Evolutionary conservation across 2,888 invertebrate genomes (phyloP), one percentile per base, ranked within the genome.

Genomic region (Cephus pygmeus): DNA sequence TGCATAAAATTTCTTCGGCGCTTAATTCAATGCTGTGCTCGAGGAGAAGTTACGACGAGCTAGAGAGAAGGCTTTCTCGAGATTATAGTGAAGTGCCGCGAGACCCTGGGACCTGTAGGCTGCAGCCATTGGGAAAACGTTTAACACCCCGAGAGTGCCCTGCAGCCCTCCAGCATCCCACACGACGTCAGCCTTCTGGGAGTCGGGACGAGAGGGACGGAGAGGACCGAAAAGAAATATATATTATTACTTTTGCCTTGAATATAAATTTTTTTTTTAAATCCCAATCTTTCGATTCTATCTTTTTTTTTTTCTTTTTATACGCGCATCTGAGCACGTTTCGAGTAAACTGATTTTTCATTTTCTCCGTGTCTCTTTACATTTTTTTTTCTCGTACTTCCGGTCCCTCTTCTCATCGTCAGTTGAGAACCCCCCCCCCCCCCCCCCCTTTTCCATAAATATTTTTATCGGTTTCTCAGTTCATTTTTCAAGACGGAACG

Each of bases 1-100:
- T 83, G 86, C 89, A 88, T 90, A 88, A 90, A 90, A 87, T 89
- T 89, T 88, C 90, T 90, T 89, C 87, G 82, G 84, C 85, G 88
- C 87, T 91, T 90, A 88, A 91, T 91, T 90, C 89, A 90, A 90
- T 90, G 87, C 86, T 85, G 76, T 74, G 76, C 79, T 15, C 31
- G 33, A 34, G 71, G 71, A 31, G 71, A 31, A 33, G 71, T 34
- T 71, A 71, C 71, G 71, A 31, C 71, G 71, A 71, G 23, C 56
- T 9, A 2, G 56, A 56, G 56, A 56, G 56, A 56, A 56, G 56
- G 56, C 56, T 56, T 56, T 56, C 56, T 56, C 56, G 56, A 56
- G 56, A 56, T 56, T 56, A 56, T 56, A 56, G 56, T 23, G 56
- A 56, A 56, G 56, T 56, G 56, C 56, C 23, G 56, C 0, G 56